These are phyloP conservation scores for Meghimatium bilineatum DNA, from an alignment of 2,888 invertebrate species.

Conservation along the genomic window DNA sequence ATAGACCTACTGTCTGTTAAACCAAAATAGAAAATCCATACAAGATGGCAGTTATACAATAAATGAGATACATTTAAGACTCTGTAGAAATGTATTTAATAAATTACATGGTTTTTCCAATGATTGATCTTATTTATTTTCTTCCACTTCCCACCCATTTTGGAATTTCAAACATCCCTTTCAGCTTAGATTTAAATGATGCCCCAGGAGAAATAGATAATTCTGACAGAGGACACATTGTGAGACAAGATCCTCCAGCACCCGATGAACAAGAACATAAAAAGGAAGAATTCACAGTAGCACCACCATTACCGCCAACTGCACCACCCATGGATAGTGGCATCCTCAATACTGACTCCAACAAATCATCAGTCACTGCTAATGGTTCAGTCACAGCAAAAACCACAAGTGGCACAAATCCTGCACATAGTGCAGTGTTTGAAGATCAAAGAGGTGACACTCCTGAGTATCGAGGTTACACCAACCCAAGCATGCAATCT, in stretches of 20 bases:
- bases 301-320: neutral
- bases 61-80: too few species aligned
- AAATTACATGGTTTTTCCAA: neutral
- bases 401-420: neutral
- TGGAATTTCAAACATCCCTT: constrained; percentile 28
- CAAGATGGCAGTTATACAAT: too few species aligned
- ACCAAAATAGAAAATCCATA: too few species aligned
- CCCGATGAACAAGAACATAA: neutral
- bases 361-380: neutral
- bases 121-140: neutral
- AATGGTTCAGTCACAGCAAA: neutral
- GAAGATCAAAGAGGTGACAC: constrained; percentile 49
- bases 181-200: constrained; percentile 62
- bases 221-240: constrained; percentile 55
- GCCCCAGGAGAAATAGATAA: constrained; percentile 58
- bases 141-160: neutral
- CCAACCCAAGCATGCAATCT: constrained; percentile 68
- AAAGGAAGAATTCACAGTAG: neutral
- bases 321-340: neutral
- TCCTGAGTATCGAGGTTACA: constrained; percentile 61
- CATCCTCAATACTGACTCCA: neutral
- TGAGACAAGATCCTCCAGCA: neutral
- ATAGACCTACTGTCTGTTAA: too few species aligned
- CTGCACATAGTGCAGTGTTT: constrained; percentile 38
- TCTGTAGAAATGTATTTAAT: too few species aligned